Conservation (phyloP, 2,888 invertebrate species). For the Tenthredo livida region DNA sequence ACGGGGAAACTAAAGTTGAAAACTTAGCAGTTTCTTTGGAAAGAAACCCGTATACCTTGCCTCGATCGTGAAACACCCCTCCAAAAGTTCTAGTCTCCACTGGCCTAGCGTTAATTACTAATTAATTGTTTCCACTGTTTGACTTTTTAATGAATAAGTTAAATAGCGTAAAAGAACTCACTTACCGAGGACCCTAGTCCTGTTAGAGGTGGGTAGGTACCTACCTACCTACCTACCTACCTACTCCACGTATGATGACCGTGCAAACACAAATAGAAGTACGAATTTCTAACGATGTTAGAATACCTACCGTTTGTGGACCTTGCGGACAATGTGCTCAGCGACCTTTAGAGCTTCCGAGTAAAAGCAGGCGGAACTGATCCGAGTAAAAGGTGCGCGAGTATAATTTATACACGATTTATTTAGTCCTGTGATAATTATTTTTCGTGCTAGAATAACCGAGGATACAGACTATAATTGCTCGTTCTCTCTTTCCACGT, state of each 20-base stretch:
- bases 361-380: constrained; percentile 34
- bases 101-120: constrained; percentile 74
- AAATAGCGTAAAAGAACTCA: constrained; percentile 70
- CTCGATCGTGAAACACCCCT: constrained; percentile 27
- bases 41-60: constrained; percentile 32
- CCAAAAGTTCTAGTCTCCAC: constrained; percentile 50
- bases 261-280: constrained; percentile 49
- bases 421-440: not conserved
- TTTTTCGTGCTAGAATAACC: not conserved
- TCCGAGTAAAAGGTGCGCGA: not conserved
- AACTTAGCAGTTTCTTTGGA: constrained; percentile 77
- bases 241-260: constrained; percentile 60
- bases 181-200: constrained; percentile 25
- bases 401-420: constrained; percentile 23
- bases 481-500: not conserved
- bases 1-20: constrained; percentile 71
- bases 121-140: constrained; percentile 77
- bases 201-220: not conserved
- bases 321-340: constrained; percentile 27
- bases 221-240: constrained; percentile 18
- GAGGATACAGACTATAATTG: not conserved
- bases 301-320: constrained; percentile 38
- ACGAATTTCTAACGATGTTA: constrained; percentile 47
- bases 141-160: constrained; percentile 75
- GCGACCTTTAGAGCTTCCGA: not conserved